Evolutionary conservation across 2,113 vertebrate species (phyloP).

Genomic region (Puma concolor): DNA sequence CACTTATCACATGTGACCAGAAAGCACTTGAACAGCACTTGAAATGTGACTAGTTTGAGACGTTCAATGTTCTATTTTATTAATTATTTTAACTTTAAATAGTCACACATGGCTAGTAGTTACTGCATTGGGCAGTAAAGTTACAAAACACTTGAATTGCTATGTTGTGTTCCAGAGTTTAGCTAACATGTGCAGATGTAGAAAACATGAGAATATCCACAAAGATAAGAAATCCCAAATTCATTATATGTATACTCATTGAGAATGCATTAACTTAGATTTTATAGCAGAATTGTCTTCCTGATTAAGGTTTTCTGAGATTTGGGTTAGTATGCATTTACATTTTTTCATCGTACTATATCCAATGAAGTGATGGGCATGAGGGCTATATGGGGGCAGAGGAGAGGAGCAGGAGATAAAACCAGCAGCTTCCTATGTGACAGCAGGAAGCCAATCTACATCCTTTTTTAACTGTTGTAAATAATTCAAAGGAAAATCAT

Average conservation of each 20-base stretch:
- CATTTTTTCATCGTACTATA: neutral
- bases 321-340: neutral
- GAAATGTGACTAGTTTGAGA: neutral
- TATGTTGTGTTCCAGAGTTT: neutral
- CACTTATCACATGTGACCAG: neutral
- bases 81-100: neutral
- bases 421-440: neutral
- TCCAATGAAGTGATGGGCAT: neutral
- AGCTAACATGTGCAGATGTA: neutral
- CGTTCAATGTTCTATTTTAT: neutral
- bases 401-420: neutral
- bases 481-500: neutral
- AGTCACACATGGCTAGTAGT: neutral
- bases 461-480: neutral
- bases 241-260: neutral
- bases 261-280: neutral
- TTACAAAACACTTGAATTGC: neutral
- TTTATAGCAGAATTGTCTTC: neutral
- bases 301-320: neutral
- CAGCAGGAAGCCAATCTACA: neutral
- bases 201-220: neutral
- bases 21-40: neutral
- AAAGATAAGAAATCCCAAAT: neutral
- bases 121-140: neutral
- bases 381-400: too few species aligned